Percentiles rank a stretch among this genome's conserved stretches.
Conservation (phyloP, 37 sponge, comb jelly and placozoan genomes). For the Hexactinellida sp. region DNA sequence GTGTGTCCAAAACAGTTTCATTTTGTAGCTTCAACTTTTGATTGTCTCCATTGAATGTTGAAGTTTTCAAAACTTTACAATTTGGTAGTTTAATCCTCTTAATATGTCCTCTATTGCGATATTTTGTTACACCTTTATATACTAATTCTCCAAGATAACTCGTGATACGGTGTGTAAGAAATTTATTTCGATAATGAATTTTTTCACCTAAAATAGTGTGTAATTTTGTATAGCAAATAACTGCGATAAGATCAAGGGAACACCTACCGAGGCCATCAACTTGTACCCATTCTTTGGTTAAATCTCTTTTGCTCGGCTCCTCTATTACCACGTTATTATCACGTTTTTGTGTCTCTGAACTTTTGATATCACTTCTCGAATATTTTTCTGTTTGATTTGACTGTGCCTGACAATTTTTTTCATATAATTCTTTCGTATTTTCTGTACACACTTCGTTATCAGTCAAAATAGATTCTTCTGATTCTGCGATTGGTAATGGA, state of each 20-base stretch:
- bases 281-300: background rate
- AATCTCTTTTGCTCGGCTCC: background rate
- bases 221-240: slow-evolving; percentile 18
- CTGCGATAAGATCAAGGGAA: background rate
- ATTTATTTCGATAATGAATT: background rate
- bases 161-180: background rate
- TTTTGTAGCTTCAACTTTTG: background rate
- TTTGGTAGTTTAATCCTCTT: background rate
- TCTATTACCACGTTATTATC: background rate
- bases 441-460: background rate
- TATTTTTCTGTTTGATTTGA: background rate
- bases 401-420: background rate
- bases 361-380: background rate
- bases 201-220: background rate
- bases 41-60: background rate
- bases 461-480: background rate
- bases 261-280: background rate
- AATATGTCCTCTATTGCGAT: background rate
- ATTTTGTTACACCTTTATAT: background rate
- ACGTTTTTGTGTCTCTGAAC: background rate
- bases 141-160: background rate
- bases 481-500: background rate
- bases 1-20: background rate
- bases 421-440: background rate
- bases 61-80: background rate